Evolutionary conservation across 2,113 vertebrate species (phyloP).

Genomic region (Oryzias javanicus): DNA sequence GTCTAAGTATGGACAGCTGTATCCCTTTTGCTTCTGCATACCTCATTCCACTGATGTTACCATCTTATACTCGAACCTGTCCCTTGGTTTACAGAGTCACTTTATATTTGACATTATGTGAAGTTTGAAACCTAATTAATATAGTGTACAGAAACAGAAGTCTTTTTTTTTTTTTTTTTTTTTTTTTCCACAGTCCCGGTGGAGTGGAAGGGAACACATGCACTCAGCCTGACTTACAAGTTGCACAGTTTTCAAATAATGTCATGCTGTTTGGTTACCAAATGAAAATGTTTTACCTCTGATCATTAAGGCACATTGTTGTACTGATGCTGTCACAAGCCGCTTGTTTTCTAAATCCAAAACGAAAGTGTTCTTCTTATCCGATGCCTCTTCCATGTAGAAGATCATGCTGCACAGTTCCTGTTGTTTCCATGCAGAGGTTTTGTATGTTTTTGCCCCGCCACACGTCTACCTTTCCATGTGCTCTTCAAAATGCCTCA

Average conservation of each 20-base stretch:
- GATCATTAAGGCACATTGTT: conserved; percentile 64
- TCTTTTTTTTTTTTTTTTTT: conserved; percentile 18
- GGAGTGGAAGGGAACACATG: conserved; percentile 63
- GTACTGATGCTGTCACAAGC: conserved; percentile 42
- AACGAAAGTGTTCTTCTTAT: conserved; percentile 62
- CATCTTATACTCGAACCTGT: conserved; percentile 45
- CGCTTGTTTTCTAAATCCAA: conserved; percentile 51
- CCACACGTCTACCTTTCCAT: conserved; percentile 21
- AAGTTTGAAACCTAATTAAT: conserved; percentile 46
- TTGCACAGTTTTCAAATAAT: conserved; percentile 64
- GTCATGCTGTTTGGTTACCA: conserved; percentile 62
- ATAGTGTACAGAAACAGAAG: conserved; percentile 63
- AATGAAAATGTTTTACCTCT: conserved; percentile 66
- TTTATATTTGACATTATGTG: conserved; percentile 67
- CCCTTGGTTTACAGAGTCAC: conserved; percentile 69
- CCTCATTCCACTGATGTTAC: conserved; percentile 66
- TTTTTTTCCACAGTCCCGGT: conserved; percentile 28
- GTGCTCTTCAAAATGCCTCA: conserved; percentile 58
- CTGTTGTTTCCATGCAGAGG: conserved; percentile 42
- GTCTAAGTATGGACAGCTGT: conserved; percentile 68
- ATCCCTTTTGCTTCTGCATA: conserved; percentile 69
- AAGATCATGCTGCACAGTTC: conserved; percentile 50
- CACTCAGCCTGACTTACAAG: conserved; percentile 62
- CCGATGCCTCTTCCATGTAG: conserved; percentile 59
- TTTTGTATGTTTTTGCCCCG: conserved; percentile 37